Evolutionary conservation across 2,888 invertebrate species (phyloP).

Genomic region (Pandemis cinnamomeana): DNA sequence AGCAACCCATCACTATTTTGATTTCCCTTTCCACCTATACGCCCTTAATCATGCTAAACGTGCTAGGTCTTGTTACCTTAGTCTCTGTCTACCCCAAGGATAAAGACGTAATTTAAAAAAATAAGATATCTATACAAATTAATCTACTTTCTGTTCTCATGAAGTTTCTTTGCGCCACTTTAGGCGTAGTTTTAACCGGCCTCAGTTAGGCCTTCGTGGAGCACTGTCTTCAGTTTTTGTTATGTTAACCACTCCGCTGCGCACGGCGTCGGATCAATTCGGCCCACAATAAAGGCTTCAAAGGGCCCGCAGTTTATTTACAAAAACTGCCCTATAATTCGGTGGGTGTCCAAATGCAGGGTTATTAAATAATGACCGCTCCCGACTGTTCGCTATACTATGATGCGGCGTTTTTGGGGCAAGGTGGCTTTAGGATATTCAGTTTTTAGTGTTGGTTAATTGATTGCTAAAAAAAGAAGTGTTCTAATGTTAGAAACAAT

Average conservation of each 20-base stretch:
- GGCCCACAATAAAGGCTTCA: constrained; percentile 49
- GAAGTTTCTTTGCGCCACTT: no score
- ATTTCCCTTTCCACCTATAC: no score
- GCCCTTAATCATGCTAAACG: no score
- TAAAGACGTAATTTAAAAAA: no score
- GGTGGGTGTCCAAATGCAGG: constrained; percentile 46
- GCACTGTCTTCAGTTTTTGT: constrained; percentile 48
- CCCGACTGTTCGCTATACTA: constrained; percentile 26
- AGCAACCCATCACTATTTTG: no score
- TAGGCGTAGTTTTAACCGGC: no score
- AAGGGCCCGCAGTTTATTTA: constrained; percentile 46
- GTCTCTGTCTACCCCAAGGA: no score
- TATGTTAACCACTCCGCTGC: constrained; percentile 77
- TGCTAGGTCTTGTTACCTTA: no score
- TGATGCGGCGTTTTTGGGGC: constrained; percentile 28
- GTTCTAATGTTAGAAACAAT: background rate
- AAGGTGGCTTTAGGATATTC: background rate
- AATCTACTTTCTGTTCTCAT: no score
- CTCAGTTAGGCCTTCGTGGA: no score
- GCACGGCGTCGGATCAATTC: constrained; percentile 62
- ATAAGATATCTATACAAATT: no score
- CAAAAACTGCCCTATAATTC: constrained; percentile 47
- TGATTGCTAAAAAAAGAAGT: no score
- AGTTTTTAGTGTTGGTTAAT: constrained; percentile 1
- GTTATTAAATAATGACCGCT: constrained; percentile 48